Conservation (phyloP, 2,888 invertebrate genomes). For the Pterobdella sp. region DNA sequence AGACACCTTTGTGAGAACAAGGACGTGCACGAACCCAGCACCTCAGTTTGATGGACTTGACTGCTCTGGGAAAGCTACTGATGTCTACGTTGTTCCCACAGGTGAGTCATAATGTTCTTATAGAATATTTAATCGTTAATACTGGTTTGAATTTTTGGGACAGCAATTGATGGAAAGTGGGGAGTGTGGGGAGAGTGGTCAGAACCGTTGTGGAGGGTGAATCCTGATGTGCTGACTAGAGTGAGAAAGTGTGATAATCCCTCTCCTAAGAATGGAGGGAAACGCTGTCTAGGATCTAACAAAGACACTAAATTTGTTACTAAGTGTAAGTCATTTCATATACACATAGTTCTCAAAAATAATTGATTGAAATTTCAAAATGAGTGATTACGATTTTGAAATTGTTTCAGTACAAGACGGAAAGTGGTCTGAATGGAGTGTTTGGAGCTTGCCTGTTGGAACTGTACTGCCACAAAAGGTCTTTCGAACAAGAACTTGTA, state of each 20-base stretch:
- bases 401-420: slow-evolving; percentile 21
- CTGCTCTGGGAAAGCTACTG: slow-evolving; percentile 14
- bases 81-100: not conserved
- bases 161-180: slow-evolving; percentile 25
- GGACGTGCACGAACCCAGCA: slow-evolving; percentile 22
- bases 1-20: not conserved
- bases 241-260: slow-evolving; percentile 17
- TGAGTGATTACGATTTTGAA: too few species aligned
- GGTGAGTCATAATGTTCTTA: not conserved
- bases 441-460: slow-evolving; percentile 16
- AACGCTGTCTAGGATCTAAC: slow-evolving; percentile 15
- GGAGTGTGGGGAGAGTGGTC: slow-evolving; percentile 18
- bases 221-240: slow-evolving; percentile 7
- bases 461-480: not conserved
- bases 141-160: not conserved
- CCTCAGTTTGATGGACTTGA: not conserved
- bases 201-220: not conserved
- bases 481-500: not conserved
- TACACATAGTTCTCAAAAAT: not conserved
- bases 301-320: slow-evolving; percentile 9
- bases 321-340: not conserved
- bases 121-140: not conserved
- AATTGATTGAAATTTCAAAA: not conserved
- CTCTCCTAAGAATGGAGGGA: slow-evolving; percentile 23
- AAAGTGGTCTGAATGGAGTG: slow-evolving; percentile 12